Evolutionary conservation across 1,140 invertebrate species (phyloP), one percentile per base, ranked within the genome.

Genomic region (Oscheius sp.): DNA sequence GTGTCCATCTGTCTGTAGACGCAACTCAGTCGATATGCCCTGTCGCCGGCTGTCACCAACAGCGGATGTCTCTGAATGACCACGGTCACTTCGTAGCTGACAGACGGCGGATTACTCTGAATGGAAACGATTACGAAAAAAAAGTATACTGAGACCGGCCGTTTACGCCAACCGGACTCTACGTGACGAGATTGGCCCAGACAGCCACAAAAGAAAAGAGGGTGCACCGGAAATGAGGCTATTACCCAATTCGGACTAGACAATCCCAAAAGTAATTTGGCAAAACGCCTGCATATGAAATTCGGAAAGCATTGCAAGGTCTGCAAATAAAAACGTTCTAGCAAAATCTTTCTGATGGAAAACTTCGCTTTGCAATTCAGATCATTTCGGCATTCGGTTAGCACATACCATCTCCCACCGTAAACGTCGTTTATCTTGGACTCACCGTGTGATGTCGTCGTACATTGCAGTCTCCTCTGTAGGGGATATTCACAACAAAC

Each of bases 21-120:
- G 32, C 76, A 77, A 52, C 61, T 75, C 23, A 77, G 34, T 7
- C 73, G 73, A 34, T 76, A 77, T 15, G 76, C 76, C 52, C 75
- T 68, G 35, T 77, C 76, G 32, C 63, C 76, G 1, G 66, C 42
- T 3, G 76, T 77, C 32, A 77, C 49, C 36, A 77, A 68, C 18
- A 77, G 34, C 29, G 63, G 73, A 55, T 77, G 76, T 23, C 66
- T 62, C 42, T 76, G 75, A 3, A 75, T 59, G 35, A 76, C 63
- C 18, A 76, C 59, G 4, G 67, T 68, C 3, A 74, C 75, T 20
- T 75, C 66, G 55, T 75, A 76, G 15, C 52, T 42, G 3, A 76
- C 63, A 1, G 64, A 55, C 0, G 75, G 72, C 7, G 75, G 75
- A 52, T 67, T 36, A 68, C 55, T 61, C 74, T 78, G 52, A 75